Evolutionary conservation across 2,113 vertebrate genomes (phyloP).

Genomic region (Apaloderma vittatum): DNA sequence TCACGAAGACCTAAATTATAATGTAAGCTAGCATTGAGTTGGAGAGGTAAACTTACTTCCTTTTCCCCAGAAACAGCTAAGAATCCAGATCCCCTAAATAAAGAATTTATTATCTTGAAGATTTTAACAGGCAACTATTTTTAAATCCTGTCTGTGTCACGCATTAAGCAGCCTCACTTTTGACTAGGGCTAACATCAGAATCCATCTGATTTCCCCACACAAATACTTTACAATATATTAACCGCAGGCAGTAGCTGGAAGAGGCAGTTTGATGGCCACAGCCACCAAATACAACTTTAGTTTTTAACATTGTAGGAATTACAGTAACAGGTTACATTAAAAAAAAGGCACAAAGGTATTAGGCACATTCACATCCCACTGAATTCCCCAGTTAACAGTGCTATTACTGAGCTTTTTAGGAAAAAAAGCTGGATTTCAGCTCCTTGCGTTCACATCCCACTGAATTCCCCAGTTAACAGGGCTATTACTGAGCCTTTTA

Average conservation of each 20-base stretch:
- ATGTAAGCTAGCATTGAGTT: not conserved
- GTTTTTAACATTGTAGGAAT: not conserved
- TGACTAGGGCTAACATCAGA: slow-evolving; percentile 42
- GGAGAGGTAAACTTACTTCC: not conserved
- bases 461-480: not conserved
- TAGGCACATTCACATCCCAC: rapidly evolving
- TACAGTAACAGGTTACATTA: not conserved
- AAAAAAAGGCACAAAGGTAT: not conserved
- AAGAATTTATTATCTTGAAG: not conserved
- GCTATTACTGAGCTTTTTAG: not conserved
- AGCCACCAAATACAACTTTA: not conserved
- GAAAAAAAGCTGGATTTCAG: not conserved
- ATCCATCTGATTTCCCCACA: slow-evolving; percentile 36
- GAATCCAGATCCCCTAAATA: not conserved
- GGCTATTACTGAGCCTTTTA: not conserved
- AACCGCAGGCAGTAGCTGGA: slow-evolving; percentile 19
- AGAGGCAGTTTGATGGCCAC: not conserved
- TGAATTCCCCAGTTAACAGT: rapidly evolving
- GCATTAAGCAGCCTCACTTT: slow-evolving; percentile 51
- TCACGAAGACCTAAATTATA: not conserved
- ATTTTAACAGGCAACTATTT: not conserved
- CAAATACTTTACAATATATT: slow-evolving; percentile 56
- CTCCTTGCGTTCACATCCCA: rapidly evolving
- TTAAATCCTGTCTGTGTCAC: not conserved
- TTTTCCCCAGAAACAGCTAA: not conserved